Evolutionary conservation across 2,797 vertebrate species (phyloP), one percentile per base, ranked within the genome.

Genomic region (Alcedo quadribrachys): DNA sequence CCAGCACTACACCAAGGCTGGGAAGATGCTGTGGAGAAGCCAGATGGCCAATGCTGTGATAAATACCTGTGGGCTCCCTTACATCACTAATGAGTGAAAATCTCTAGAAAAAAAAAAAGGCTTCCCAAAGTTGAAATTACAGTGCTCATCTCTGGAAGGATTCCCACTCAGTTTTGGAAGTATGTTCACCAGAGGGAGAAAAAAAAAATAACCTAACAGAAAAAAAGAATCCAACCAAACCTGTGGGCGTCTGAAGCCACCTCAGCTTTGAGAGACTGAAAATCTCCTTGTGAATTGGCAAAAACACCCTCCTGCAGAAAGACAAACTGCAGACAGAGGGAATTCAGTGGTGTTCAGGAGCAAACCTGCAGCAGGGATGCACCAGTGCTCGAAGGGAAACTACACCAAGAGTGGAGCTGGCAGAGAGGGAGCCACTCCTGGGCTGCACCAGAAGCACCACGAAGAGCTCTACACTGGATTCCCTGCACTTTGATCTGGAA

Each of bases 261-360:
- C 91, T 87, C 93, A 85, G 85, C 91, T 90, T 83, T 60, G 40
- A 94, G 89, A 95, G 85, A 79, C 35, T 63, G 69, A 73, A 78
- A 87, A 88, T 82, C 50, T 51, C 43, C 4, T 73, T 48, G 35
- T 33, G 63, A 82, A 61, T 20, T 83, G 89, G 86, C 87, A 85
- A 92, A 90, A 87, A 83, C 69, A 81, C 18, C 85, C 30, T 60
- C 33, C 85, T 89, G 93, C 76, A 81, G 71, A 80, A 75, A 87
- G 89, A 89, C 54, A 71, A 51, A 71, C 2, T 27, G 62, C 53
- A 74, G 71, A 43, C 75, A 68, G 81, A 45, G 6, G 0, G 5
- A 4, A n/a, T 7, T 32, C 6, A 6, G 78, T 1, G 53, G 2
- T 33, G 84, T 62, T 69, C 70, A 35, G 79, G 87, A 77, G 84